A percentile compares a stretch with the other conserved stretches of the same genome.
These are phyloP conservation scores for Cerceris rybyensis DNA, from an alignment of 2,888 invertebrate species.

Conservation along the genomic window DNA sequence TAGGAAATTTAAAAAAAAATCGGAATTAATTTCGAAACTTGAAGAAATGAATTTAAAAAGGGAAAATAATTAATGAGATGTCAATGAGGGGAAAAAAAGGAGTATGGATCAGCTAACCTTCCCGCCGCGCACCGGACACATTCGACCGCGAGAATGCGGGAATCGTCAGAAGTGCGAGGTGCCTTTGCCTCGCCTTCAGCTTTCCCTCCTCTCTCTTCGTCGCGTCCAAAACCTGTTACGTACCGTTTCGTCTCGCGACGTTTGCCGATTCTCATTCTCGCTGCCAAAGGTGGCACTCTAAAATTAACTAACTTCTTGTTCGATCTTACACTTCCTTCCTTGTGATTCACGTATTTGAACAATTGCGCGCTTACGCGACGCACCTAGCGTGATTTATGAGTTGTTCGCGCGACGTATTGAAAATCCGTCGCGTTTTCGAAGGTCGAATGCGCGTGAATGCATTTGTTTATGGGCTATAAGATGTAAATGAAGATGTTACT, in stretches of 20 bases:
- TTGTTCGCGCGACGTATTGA: not conserved
- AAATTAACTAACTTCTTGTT: slow-evolving; percentile 37
- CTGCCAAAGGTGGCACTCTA: slow-evolving; percentile 21
- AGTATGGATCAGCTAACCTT: slow-evolving; percentile 15
- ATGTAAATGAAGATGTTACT: not conserved
- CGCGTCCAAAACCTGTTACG: slow-evolving; percentile 10
- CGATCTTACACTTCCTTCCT: not conserved
- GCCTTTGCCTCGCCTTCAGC: slow-evolving; percentile 8
- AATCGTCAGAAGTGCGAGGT: slow-evolving; percentile 23
- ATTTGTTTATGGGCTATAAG: not conserved
- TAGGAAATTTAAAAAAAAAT: not conserved
- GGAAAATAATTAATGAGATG: not conserved
- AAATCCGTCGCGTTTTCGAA: not conserved
- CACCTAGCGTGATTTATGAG: not conserved
- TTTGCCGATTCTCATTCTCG: slow-evolving; percentile 33
- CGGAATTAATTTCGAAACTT: not conserved
- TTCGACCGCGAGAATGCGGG: slow-evolving; percentile 39
- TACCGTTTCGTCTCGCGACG: slow-evolving; percentile 7
- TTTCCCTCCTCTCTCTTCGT: slow-evolving; percentile 17
- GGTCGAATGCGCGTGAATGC: not conserved
- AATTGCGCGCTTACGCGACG: not conserved
- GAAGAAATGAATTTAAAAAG: not conserved
- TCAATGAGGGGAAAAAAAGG: not conserved
- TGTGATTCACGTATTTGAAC: slow-evolving; percentile 1
- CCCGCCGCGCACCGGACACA: slow-evolving; percentile 15